phyloP scores from a whole-genome alignment of 2,888 invertebrate species.

The Terebella lapidaria region DNA sequence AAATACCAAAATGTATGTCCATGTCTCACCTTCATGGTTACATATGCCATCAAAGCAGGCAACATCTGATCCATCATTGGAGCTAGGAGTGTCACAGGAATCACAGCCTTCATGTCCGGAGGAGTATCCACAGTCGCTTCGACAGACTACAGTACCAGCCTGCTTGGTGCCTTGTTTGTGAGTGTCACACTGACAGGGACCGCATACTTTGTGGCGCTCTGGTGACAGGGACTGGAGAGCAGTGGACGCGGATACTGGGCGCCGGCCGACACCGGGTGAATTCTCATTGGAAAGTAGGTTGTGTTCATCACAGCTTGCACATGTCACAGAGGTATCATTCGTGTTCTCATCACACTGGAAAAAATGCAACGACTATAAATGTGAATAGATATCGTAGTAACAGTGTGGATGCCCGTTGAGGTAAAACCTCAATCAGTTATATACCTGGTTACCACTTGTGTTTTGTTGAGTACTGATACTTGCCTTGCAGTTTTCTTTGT shows the following conservation, averaged over 20 bases:
- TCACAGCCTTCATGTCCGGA: constrained; percentile 70
- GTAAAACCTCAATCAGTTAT: too few relatives aligned
- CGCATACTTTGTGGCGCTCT: not conserved
- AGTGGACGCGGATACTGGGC: too few relatives aligned
- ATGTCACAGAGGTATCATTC: not conserved
- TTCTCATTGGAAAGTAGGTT: not conserved
- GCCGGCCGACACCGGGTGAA: too few relatives aligned
- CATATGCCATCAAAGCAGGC: constrained; percentile 86
- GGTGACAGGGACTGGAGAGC: too few relatives aligned
- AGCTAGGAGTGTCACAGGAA: constrained; percentile 74
- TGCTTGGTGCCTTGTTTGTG: not conserved
- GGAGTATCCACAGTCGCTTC: constrained; percentile 80
- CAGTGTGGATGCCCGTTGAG: too few relatives aligned
- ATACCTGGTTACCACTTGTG: not conserved
- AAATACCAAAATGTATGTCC: not conserved
- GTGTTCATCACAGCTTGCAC: constrained; percentile 1
- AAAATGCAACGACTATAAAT: not conserved
- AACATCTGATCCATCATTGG: constrained; percentile 84
- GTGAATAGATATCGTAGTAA: not conserved
- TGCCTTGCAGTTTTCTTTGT: constrained; percentile 2
- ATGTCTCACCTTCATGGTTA: constrained; percentile 62
- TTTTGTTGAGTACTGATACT: not conserved
- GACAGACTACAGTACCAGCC: constrained; percentile 8
- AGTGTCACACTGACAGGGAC: not conserved
- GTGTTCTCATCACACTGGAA: constrained; percentile 4